Evolutionary conservation across 2,797 vertebrate species (phyloP).

Genomic region (Phataginus tricuspis): DNA sequence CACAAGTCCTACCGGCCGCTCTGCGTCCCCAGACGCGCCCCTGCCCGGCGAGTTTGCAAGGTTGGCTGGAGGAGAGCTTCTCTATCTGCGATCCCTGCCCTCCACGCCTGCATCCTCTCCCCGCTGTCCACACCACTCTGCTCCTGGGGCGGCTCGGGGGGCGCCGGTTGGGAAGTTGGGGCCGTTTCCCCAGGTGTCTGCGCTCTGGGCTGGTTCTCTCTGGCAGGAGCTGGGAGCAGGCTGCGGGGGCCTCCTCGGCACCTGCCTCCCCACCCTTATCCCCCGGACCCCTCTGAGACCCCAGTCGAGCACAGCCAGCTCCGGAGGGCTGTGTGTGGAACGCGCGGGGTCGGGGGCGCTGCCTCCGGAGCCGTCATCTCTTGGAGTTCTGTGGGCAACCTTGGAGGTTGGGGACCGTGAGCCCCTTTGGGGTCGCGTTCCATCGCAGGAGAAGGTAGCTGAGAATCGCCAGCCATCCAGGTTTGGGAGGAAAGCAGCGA

Average conservation of each 20-base stretch:
- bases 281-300: background rate
- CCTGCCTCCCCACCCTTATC: background rate
- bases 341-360: rapidly evolving
- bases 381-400: background rate
- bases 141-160: background rate
- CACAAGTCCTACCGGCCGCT: slow-evolving; percentile 95
- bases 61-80: background rate
- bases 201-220: background rate
- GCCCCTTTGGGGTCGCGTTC: background rate
- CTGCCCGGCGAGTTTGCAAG: background rate
- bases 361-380: background rate
- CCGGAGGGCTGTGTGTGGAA: background rate
- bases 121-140: too few species aligned
- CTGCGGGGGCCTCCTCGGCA: background rate
- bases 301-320: background rate
- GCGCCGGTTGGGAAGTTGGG: background rate
- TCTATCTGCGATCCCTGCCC: background rate
- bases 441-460: background rate
- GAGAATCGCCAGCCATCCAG: background rate
- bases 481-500: background rate
- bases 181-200: slow-evolving; percentile 10
- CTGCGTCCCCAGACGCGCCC: slow-evolving; percentile 90
- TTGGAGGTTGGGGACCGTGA: background rate
- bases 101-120: background rate
- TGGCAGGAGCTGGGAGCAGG: background rate